Evolutionary conservation across 1,140 invertebrate species (phyloP).

Genomic region (Nebria ingens): DNA sequence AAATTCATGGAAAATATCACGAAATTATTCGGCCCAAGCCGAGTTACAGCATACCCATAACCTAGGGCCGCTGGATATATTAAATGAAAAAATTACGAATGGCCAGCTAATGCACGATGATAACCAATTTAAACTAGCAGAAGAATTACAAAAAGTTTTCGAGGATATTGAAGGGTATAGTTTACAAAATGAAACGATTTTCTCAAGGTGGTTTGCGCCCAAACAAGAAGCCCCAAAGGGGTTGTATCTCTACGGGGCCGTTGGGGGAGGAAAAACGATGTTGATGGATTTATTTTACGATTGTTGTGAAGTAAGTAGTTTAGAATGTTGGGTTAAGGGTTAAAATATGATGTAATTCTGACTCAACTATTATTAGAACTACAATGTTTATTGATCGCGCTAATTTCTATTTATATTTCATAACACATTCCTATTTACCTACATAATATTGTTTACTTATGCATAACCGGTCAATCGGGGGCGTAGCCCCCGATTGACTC

Average conservation of each 20-base stretch:
- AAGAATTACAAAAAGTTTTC: constrained; percentile 59
- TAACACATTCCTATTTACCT: no score
- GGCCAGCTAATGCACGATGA: constrained; percentile 55
- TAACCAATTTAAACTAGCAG: constrained; percentile 57
- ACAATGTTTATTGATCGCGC: no score
- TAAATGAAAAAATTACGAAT: constrained; percentile 46
- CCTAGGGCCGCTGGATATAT: constrained; percentile 35
- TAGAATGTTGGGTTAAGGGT: no score
- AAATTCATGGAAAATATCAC: background rate
- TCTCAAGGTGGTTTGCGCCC: constrained; percentile 36
- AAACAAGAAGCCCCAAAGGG: constrained; percentile 53
- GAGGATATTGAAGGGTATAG: constrained; percentile 50
- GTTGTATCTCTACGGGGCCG: constrained; percentile 74
- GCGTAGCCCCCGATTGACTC: no score
- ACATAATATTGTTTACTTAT: no score
- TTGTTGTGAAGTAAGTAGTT: constrained; percentile 51
- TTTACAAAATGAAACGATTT: constrained; percentile 37
- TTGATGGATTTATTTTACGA: constrained; percentile 97
- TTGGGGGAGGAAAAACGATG: constrained; percentile 96
- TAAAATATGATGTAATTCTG: no score
- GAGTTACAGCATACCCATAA: background rate
- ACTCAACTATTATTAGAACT: no score
- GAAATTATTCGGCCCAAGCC: constrained; percentile 7
- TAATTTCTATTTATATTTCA: no score
- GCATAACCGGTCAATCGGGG: no score